These are phyloP conservation scores for Burhinus bistriatus DNA, from an alignment of 2,113 vertebrate species.

Conservation along the genomic window DNA sequence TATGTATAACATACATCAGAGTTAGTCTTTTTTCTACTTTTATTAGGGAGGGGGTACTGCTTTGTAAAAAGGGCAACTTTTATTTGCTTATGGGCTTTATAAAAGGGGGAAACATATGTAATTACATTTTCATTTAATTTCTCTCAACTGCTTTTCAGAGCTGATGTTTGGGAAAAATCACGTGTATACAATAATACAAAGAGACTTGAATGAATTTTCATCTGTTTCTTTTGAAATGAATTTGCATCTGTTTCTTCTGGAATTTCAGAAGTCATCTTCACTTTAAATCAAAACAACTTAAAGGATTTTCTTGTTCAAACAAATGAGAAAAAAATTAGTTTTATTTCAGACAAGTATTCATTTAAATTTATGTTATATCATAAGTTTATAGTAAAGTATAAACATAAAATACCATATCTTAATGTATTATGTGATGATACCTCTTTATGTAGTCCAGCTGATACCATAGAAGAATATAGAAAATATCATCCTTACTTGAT, in stretches of 20 bases:
- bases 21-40: not conserved
- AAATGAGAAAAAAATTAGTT: not conserved
- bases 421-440: not conserved
- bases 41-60: not conserved
- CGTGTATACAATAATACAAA: not conserved
- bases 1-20: slow-evolving; percentile 47
- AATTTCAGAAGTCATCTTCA: not conserved
- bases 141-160: not conserved
- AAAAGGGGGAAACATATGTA: not conserved
- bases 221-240: not conserved
- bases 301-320: not conserved
- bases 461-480: not conserved
- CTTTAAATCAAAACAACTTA: not conserved
- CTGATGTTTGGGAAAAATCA: not conserved
- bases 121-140: not conserved
- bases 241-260: not conserved
- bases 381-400: not conserved
- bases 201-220: not conserved
- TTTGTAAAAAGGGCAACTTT: not conserved
- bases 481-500: not conserved
- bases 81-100: not conserved
- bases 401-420: not conserved
- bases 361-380: not conserved
- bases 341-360: not conserved
- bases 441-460: not conserved